These are phyloP conservation scores for Orthosia gothica DNA, from an alignment of 2,888 invertebrate species.

Conservation along the genomic window DNA sequence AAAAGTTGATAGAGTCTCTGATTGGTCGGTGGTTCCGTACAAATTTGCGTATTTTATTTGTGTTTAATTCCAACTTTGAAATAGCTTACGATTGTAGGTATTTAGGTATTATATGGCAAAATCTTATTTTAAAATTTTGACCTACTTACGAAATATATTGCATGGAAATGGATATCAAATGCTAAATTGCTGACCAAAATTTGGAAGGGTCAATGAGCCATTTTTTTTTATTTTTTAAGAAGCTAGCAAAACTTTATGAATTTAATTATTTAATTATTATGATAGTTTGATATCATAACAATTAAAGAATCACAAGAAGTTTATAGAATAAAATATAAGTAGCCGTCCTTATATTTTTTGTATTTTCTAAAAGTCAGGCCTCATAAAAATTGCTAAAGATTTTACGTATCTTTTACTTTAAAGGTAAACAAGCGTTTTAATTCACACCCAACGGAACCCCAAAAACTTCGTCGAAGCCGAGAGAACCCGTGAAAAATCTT, in stretches of 20 bases:
- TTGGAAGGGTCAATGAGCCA: not conserved
- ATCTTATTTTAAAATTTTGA: too few species aligned
- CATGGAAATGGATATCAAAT: not conserved
- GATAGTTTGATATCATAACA: too few species aligned
- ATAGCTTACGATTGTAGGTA: not conserved
- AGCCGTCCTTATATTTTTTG: too few species aligned
- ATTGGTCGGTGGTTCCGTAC: slow-evolving; percentile 56
- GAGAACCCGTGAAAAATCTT: slow-evolving; percentile 89
- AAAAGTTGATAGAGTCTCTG: slow-evolving; percentile 53
- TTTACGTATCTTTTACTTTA: not conserved
- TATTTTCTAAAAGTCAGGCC: too few species aligned
- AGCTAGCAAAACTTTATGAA: too few species aligned
- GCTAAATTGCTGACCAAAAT: not conserved
- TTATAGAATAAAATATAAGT: too few species aligned
- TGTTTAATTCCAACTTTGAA: not conserved
- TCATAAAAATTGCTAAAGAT: too few species aligned
- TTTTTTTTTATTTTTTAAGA: not conserved
- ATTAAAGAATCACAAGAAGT: too few species aligned
- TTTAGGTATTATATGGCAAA: too few species aligned
- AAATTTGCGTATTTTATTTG: not conserved
- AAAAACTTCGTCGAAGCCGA: slow-evolving; percentile 86
- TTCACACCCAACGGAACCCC: slow-evolving; percentile 58
- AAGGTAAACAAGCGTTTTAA: not conserved
- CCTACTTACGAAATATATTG: too few species aligned
- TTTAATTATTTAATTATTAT: too few species aligned